Base-by-base conservation (phyloP, 2,888 invertebrate genomes). In the Odontothrips loti region DNA sequence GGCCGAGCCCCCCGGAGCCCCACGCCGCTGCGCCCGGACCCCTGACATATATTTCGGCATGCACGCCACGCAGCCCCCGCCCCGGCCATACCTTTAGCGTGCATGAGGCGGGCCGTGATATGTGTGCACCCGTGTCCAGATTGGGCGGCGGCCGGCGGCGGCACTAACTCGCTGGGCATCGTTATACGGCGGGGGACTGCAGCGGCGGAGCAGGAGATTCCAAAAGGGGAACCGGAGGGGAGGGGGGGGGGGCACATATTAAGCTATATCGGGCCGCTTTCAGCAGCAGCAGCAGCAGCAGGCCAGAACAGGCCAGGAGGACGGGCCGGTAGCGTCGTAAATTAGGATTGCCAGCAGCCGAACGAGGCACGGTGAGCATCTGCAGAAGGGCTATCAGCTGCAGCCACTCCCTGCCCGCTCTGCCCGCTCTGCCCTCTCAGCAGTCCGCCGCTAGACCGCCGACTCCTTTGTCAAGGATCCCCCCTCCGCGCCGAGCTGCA, bases 331-430 rank as follows among this genome's bases (percentile, higher is more conserved):
- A 23, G 23, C 27, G 23, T 27, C 68, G 68, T 75, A 75, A 75
- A 75, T 75, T 75, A 75, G 68, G 68, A 75, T 75, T 27, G 68
- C 58, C 27, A 27, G 68, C 68, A 6, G 68, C 23, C 68, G 23
- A 75, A 75, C 68, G 68, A 75, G 68, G 27, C 27, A 17, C 58
- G 15, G 68, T 27, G 34, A 10, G 6, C 51, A 10, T 6, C 51
- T 17, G 51, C 51, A 51, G 51, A 10, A 10, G 51, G 51, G 68
- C 68, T 75, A 75, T 75, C 68, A 75, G 68, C 68, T 27, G 68
- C 68, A 75, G 68, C 68, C 11, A 12, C 27, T 12, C 2, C 63
- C 11, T n/a, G 68, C 68, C 63, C 1, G 63, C 63, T n/a, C 63
- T 1, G 68, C 68, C 68, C n/a, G 68, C 8, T 11, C 23, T 27